Evolutionary conservation across 2,797 vertebrate genomes (phyloP).

Genomic region (Manis pentadactyla): DNA sequence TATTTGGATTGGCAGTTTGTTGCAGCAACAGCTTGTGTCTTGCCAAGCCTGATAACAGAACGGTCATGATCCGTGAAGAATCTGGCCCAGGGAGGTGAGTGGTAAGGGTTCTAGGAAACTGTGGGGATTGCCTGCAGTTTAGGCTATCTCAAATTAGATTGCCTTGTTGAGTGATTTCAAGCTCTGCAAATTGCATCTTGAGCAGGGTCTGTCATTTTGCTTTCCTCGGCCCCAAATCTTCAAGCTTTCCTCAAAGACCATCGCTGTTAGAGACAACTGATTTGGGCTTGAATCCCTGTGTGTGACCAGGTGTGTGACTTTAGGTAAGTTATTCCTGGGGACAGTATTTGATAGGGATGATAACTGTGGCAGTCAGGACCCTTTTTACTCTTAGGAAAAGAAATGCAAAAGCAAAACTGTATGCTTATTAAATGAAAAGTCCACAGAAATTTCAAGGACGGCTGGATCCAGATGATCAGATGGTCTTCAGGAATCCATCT

Average conservation of each 20-base stretch:
- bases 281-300: background rate
- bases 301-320: background rate
- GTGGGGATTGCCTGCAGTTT: constrained; percentile 53
- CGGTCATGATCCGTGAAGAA: background rate
- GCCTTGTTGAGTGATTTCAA: constrained; percentile 48
- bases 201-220: background rate
- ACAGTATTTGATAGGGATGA: background rate
- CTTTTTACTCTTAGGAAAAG: background rate
- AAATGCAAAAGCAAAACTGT: background rate
- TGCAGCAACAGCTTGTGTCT: background rate
- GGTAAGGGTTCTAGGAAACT: constrained; percentile 55
- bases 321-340: background rate
- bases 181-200: constrained; percentile 1
- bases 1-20: constrained; percentile 43
- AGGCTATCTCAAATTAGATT: constrained; percentile 56
- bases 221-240: background rate
- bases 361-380: background rate
- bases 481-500: background rate
- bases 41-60: constrained; percentile 64
- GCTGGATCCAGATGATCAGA: background rate
- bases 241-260: background rate
- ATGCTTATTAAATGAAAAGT: constrained; percentile 16
- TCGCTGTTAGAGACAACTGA: background rate
- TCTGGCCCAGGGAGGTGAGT: constrained; percentile 11
- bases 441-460: background rate